Base-by-base conservation (phyloP, 2,888 invertebrate genomes). In the Nomada goodeniana region DNA sequence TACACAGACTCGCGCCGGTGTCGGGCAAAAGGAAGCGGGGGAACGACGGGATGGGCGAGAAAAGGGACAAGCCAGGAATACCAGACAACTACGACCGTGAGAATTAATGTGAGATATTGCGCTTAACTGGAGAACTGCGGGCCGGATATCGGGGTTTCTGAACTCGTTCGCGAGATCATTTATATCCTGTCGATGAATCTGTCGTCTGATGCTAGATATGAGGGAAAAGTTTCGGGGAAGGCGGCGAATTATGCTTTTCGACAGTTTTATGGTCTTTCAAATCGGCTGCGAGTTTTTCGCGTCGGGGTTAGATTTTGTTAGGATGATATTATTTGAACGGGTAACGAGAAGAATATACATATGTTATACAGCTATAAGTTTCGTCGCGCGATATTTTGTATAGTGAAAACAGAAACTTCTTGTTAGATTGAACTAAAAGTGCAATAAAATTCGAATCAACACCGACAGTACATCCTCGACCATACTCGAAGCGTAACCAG, bases 51-150 rank as follows among this genome's bases (percentile, higher is more conserved):
- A 29, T 26, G 70, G 69, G 67, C 26, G 82, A 69, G 61, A 75
- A 52, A 74, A 76, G 76, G 69, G 70, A 79, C 76, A 65, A 75
- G 69, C 57, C 26, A 23, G 57, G 76, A 64, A 76, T 78, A 79
- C 77, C 65, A 72, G 81, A 61, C 75, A 67, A 77, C 63, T 57
- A 71, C 72, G 69, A 69, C 15, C 44, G 71, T 76, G 79, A 63
- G 75, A 81, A 83, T 86, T 84, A 86, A 86, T 86, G 79, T 69
- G 76, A 79, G 70, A 80, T 81, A 79, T 77, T 75, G 71, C 65
- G 69, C 61, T 68, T 55, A 42, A 69, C 59, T n/a, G 68, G 44
- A 64, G 67, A 69, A 72, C 53, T 64, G 52, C 36, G n/a, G 57
- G 11, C 44, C 26, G 20, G 67, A 78, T 74, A 78, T 42, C 59